A percentile compares a stretch with the other conserved stretches of the same genome.
Evolutionary conservation across 37 sponge, comb jelly and placozoan genomes (phyloP).

Genomic region (Petrosia ficiformis): DNA sequence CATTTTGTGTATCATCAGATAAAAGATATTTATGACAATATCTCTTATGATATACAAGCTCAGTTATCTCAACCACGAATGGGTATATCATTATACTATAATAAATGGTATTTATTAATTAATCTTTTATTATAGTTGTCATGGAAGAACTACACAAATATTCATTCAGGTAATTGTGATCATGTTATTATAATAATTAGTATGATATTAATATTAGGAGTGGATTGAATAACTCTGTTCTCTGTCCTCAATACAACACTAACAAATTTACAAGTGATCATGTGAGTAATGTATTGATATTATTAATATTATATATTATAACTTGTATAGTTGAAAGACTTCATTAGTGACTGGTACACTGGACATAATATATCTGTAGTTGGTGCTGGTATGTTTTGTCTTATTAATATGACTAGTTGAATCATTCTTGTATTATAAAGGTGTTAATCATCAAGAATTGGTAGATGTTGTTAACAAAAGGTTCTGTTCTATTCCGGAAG

Average conservation of each 20-base stretch:
- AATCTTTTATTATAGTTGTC: constrained; percentile 3
- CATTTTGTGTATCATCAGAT: neutral
- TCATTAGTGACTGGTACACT: neutral
- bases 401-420: neutral
- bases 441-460: constrained; percentile 62
- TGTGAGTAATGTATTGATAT: constrained; percentile 30
- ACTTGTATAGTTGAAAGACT: neutral
- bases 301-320: neutral
- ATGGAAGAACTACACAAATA: constrained; percentile 7
- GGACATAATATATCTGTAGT: neutral
- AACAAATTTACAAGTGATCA: constrained; percentile 29
- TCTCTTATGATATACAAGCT: no score
- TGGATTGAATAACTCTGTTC: constrained; percentile 61
- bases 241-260: constrained; percentile 48
- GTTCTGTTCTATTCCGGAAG: constrained; percentile 28
- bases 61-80: no score
- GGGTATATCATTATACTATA: no score
- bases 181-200: neutral
- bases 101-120: no score
- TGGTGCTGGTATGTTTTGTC: neutral
- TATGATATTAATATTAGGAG: constrained; percentile 20
- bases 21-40: neutral
- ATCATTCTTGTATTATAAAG: constrained; percentile 30
- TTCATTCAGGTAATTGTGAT: neutral
- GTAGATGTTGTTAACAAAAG: constrained; percentile 12